These are phyloP conservation scores for Nesometra sesokonis DNA, from an alignment of 35 echinoderm and acorn worm species.

Conservation along the genomic window DNA sequence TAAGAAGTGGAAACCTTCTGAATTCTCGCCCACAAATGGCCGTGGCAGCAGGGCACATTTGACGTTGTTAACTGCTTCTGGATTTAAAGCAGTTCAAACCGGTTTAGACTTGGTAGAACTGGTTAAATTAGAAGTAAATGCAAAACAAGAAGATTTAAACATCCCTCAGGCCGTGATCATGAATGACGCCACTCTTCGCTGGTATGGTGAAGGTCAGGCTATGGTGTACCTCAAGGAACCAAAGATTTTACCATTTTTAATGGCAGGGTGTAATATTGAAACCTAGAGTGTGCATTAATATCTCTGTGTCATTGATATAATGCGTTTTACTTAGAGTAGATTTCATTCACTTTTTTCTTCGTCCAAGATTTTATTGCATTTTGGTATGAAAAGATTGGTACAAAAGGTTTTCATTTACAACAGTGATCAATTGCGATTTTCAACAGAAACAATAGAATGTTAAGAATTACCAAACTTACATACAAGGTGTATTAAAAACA, in stretches of 20 bases:
- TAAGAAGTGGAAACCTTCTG: background rate
- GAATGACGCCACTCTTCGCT: conserved; percentile 22
- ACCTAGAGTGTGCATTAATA: too few relatives aligned
- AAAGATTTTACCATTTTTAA: background rate
- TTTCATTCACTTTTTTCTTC: too few relatives aligned
- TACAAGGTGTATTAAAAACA: too few relatives aligned
- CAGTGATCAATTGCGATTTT: too few relatives aligned
- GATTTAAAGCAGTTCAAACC: conserved; percentile 43
- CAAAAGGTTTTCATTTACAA: too few relatives aligned
- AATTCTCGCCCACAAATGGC: conserved; percentile 66
- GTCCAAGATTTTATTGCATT: too few relatives aligned
- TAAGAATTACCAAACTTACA: too few relatives aligned
- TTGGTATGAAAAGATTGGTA: too few relatives aligned
- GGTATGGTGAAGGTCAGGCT: conserved; percentile 64
- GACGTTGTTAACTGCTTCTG: conserved; percentile 24
- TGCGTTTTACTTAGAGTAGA: too few relatives aligned
- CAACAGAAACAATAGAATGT: too few relatives aligned
- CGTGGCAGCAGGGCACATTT: conserved; percentile 66
- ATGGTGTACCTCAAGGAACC: conserved; percentile 55
- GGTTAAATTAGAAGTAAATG: background rate
- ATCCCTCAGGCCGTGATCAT: background rate
- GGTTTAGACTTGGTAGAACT: conserved; percentile 43
- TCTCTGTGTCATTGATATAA: too few relatives aligned
- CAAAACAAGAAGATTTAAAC: background rate
- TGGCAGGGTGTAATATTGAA: background rate